Base-by-base conservation (phyloP, 2,113 vertebrate genomes). In the Ciconia maguari region DNA sequence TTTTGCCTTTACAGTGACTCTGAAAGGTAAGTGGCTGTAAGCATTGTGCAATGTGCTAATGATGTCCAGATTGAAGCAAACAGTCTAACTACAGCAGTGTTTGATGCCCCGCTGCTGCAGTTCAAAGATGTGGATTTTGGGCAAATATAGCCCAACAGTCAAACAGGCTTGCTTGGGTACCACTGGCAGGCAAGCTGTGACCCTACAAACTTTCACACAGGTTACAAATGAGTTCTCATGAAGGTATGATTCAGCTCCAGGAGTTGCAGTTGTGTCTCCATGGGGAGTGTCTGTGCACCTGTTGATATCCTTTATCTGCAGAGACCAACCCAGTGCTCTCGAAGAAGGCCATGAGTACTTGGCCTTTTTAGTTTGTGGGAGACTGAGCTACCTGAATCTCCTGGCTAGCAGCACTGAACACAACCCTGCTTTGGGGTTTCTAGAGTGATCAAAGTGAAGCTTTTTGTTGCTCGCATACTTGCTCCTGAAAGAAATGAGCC, bases 21-120 rank as follows among this genome's bases (percentile, higher is more conserved):
- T 54, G 76, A 74, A 66, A 91, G 69, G 72, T 81, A 64, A 58
- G 83, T 51, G 62, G 42, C 16, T 62, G 51, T 49, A 26, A 77
- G 38, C 30, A 19, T 49, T 11, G 9, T 57, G 21, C 13, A 44
- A 1, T 29, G 17, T n/a, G 18, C 12, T 5, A 2, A 0, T 72
- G 76, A 26, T 70, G 52, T 58, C 52, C 62, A 49, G 8, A 34
- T 11, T n/a, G 71, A 61, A 81, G 51, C n/a, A 86, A 57, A 32
- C 3, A 41, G 16, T 44, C 16, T 11, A 58, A 2, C 29, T 65
- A 51, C 36, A 30, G 89, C 7, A 11, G 49, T 0, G 0, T 74
- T 61, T 87, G 41, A 11, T 12, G 7, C 24, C 12, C 24, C 7
- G 1, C 51, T 91, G 65, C 26, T 89, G 61, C 42, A 8, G 6